Evolutionary conservation across 2,797 vertebrate genomes (phyloP).

Genomic region (Philypnodon macrostomus): DNA sequence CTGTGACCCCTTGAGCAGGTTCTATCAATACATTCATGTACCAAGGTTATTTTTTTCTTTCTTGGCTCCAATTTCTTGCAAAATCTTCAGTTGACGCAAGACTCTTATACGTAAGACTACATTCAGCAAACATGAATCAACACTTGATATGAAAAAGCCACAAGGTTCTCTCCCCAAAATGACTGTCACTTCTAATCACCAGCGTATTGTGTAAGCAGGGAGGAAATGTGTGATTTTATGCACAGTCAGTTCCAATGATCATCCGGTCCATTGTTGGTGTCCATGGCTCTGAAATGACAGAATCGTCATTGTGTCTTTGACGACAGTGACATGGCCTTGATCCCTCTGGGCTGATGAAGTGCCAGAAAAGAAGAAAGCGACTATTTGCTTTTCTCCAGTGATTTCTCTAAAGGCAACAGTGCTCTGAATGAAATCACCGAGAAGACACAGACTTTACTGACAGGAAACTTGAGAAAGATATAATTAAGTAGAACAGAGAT

Average conservation of each 20-base stretch:
- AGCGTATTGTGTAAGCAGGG: constrained; percentile 40
- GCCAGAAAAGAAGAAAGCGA: constrained; percentile 37
- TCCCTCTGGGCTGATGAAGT: constrained; percentile 50
- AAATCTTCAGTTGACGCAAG: no score
- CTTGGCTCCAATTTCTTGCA: no score
- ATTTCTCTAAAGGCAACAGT: no score
- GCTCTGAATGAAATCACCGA: no score
- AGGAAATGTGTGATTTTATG: constrained; percentile 6
- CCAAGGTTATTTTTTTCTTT: no score
- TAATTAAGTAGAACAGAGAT: constrained; percentile 24
- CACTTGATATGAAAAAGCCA: constrained; percentile 32
- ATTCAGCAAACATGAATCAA: constrained; percentile 36
- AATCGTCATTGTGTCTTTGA: constrained; percentile 58
- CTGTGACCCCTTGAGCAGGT: no score
- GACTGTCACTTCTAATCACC: constrained; percentile 65
- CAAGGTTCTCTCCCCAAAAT: constrained; percentile 42
- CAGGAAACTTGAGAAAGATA: no score
- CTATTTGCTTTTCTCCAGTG: neutral
- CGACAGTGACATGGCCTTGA: constrained; percentile 45
- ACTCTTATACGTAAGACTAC: constrained; percentile 29
- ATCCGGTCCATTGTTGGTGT: constrained; percentile 40
- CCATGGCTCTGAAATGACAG: constrained; percentile 60
- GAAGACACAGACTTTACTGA: no score
- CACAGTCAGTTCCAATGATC: constrained; percentile 13
- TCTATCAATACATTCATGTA: no score